Evolutionary conservation across 2,888 invertebrate genomes (phyloP).

Genomic region (Eurytoma californica): DNA sequence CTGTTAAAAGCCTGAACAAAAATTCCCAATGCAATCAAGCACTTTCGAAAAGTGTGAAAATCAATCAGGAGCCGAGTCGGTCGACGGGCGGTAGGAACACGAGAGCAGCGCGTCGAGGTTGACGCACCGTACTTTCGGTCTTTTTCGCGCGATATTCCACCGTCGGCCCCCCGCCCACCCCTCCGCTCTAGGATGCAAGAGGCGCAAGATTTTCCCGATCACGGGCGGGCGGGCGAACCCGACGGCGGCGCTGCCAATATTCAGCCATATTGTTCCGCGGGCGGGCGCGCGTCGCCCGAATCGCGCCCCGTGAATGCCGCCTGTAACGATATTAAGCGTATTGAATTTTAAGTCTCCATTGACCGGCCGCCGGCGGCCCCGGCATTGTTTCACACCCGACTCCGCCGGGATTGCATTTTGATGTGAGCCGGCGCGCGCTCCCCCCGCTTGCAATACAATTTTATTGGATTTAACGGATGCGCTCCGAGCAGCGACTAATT

Average conservation of each 20-base stretch:
- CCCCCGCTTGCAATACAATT: constrained; percentile 10
- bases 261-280: constrained; percentile 33
- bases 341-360: constrained; percentile 54
- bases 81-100: too few species aligned
- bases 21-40: too few species aligned
- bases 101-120: too few species aligned
- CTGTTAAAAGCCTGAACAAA: too few species aligned
- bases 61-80: too few species aligned
- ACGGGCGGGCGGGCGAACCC: not conserved
- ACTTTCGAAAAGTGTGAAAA: too few species aligned
- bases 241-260: constrained; percentile 21
- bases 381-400: constrained; percentile 34
- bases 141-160: too few species aligned
- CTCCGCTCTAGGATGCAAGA: too few species aligned
- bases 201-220: not conserved
- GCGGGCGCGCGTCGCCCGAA: constrained; percentile 12
- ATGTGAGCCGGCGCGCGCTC: constrained; percentile 10
- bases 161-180: too few species aligned
- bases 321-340: constrained; percentile 51
- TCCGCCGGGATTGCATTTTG: constrained; percentile 37
- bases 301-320: constrained; percentile 38
- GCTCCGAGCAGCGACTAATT: constrained; percentile 27
- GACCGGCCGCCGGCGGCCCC: constrained; percentile 4
- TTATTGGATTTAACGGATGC: constrained; percentile 29
- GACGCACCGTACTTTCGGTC: too few species aligned